Evolutionary conservation across 2,113 vertebrate genomes (phyloP), one percentile per base, ranked within the genome.

Genomic region (Apodemus sylvaticus): DNA sequence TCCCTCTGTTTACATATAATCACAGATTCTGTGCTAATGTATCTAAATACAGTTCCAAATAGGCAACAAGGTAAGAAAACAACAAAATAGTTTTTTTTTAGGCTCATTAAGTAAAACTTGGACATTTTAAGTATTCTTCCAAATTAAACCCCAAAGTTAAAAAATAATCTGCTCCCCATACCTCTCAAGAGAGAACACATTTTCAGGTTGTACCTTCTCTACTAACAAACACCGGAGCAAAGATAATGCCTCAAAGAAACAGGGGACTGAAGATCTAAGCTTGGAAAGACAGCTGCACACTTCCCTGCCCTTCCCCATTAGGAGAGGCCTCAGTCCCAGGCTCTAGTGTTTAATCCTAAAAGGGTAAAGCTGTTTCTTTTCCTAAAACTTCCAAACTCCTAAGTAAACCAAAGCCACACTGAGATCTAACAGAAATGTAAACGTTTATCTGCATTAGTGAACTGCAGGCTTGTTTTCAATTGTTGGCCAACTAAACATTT

Each of bases 381-480:
- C 51, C 10, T 39, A 42, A 78, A 68, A 83, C 81, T 68, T 55
- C 24, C 77, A 74, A 88, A 86, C 14, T 94, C 77, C 29, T 12
- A 93, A 87, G 31, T 36, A 96, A 96, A 81, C 13, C 85, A 48
- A 90, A 60, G 45, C 64, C 51, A 86, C 29, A n/a, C 31, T 48
- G 29, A 95, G 17, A 11, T 91, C 48, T 42, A 92, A 55, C 6
- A 90, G 48, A 81, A 71, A 92, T 22, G 90, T 42, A 91, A 95
- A 92, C 86, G 9, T 94, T 94, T 93, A 70, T 39, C 77, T 88
- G 76, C 31, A 79, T 42, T 62, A 78, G 29, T 76, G 79, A 22
- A 45, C 51, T 11, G 86, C 45, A 58, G 7, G 16, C 66, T 76
- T 81, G 24, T 6, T 87, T 95, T 94, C 77, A 86, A 82, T 86